Base-by-base conservation (phyloP, 1,140 invertebrate species). In the Zaprionus tsacasi region DNA sequence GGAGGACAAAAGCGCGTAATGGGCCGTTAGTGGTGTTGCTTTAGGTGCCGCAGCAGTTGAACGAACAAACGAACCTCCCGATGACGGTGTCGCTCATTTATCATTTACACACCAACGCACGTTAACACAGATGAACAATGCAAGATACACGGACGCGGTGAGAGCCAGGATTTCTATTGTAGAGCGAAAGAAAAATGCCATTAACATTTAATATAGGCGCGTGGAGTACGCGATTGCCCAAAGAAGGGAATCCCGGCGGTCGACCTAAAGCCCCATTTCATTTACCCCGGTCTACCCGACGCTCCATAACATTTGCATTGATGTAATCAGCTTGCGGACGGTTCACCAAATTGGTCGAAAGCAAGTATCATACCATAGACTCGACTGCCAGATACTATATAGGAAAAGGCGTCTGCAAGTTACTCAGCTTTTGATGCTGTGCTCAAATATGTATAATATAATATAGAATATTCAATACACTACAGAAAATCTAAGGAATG, bases 101-200 rank as follows among this genome's bases (percentile, higher is more conserved):
- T 88, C 83, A 88, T 88, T 88, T 88, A 88, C 83, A 88, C 83
- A 78, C 83, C 83, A 88, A 81, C 85, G 83, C 83, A 88, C 85
- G 83, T 77, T 72, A 75, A 78, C 79, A 71, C 80, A 75, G 77
- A 74, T 57, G 55, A 79, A 87, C 82, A 82, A 79, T 78, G 76
- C 65, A 58, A 76, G 76, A 79, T 57, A 67, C 67, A 65, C 54
- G 38, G 71, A 25, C 38, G 27, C 17, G 45, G 11, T 36, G 64
- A 70, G 43, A 13, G 43, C 21, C 36, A 30, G 48, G 65, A 68
- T 67, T 80, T 83, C 74, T 82, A 75, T 72, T 76, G 54, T 72
- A 38, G 55, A 70, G 54, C 6, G 11, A 63, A 76, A 45, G 72
- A 68, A 64, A 72, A 82, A 82, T 80, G 76, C 78, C 73, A 78